These are phyloP conservation scores for Phodopus roborovskii DNA, from an alignment of 2,113 vertebrate genomes.

Conservation along the genomic window DNA sequence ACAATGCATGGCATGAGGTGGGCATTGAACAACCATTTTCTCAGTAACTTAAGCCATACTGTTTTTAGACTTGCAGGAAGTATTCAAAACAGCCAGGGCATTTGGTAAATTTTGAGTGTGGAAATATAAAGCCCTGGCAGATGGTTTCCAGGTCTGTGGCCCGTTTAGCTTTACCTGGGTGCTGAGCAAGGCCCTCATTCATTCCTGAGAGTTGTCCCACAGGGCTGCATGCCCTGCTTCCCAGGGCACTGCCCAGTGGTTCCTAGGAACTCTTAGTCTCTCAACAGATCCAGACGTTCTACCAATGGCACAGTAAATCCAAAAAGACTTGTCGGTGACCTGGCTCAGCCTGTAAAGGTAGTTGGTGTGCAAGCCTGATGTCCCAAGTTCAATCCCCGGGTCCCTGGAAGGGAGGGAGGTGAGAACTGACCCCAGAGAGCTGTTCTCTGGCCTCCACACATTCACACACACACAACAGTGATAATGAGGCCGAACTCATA, in stretches of 20 bases:
- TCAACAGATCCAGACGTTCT: not conserved
- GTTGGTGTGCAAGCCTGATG: not conserved
- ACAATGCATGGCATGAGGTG: not conserved
- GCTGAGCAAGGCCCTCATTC: no score
- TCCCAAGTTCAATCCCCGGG: not conserved
- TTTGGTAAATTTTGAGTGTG: not conserved
- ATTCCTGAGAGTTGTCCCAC: not conserved
- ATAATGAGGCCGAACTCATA: not conserved
- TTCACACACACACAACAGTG: not conserved
- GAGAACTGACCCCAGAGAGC: not conserved
- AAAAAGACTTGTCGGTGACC: not conserved
- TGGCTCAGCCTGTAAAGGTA: not conserved
- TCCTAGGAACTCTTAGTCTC: not conserved
- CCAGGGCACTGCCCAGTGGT: not conserved
- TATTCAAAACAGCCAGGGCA: not conserved
- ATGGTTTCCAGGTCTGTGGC: not conserved
- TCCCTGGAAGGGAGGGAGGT: no score
- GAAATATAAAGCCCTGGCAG: conserved; percentile 15
- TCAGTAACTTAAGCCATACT: not conserved
- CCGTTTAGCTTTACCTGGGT: not conserved
- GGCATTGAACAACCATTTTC: not conserved
- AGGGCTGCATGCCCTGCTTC: not conserved
- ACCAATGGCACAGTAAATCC: not conserved
- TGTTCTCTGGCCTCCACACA: no score
- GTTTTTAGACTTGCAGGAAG: conserved; percentile 35